Percentiles rank a stretch among this genome's conserved stretches.
Conservation (phyloP, 2,888 invertebrate genomes). For the Clivina fossor region DNA sequence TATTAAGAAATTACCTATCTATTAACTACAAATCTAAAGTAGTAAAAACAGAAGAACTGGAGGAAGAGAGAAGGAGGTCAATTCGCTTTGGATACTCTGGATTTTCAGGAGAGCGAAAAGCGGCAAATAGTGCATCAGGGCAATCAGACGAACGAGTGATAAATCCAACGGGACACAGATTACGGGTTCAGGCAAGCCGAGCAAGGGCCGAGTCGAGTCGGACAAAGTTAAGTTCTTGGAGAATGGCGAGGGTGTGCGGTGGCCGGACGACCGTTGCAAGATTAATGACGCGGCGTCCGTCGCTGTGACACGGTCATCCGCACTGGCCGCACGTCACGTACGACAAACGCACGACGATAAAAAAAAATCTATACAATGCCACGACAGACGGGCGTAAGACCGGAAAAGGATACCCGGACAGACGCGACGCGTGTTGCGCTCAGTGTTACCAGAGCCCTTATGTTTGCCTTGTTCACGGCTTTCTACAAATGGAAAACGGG, state of each 20-base stretch:
- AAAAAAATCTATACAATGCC: slow-evolving; percentile 46
- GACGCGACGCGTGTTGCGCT: background rate
- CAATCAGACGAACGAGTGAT: slow-evolving; percentile 49
- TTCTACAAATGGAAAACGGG: background rate
- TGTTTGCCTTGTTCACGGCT: background rate
- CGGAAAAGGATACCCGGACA: slow-evolving; percentile 4
- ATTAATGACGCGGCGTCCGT: slow-evolving; percentile 49
- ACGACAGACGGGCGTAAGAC: too few species aligned
- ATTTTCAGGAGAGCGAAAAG: background rate
- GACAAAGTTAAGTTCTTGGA: too few species aligned
- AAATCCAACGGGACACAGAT: slow-evolving; percentile 52
- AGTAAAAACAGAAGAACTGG: too few species aligned
- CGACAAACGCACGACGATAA: slow-evolving; percentile 47
- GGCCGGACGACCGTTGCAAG: slow-evolving; percentile 42
- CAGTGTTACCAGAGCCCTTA: background rate
- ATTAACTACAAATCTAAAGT: too few species aligned
- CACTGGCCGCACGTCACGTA: slow-evolving; percentile 49
- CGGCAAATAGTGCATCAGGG: slow-evolving; percentile 10
- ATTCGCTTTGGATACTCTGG: too few species aligned
- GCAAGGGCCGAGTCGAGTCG: too few species aligned
- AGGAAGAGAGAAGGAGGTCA: too few species aligned
- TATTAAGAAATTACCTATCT: too few species aligned
- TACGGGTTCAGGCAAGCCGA: slow-evolving; percentile 51
- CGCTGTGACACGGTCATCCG: slow-evolving; percentile 50
- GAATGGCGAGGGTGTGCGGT: too few species aligned